phyloP scores from a whole-genome alignment of 37 sponge, comb jelly and placozoan species.

The Theonella swinhoei region DNA sequence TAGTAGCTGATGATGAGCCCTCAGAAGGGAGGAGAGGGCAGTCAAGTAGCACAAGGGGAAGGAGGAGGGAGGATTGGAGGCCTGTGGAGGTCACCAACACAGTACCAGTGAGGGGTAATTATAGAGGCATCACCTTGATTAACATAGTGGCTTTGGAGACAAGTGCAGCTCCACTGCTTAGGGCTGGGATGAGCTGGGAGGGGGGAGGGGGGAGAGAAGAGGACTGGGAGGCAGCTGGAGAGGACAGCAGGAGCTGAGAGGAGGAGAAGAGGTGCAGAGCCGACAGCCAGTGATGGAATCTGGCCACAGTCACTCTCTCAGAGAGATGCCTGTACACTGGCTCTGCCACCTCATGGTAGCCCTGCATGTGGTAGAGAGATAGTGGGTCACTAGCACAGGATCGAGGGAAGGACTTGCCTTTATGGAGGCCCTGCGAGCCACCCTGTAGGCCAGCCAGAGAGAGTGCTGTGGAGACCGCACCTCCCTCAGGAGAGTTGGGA shows the following conservation, averaged over 20 bases:
- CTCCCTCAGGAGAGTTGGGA: slow-evolving; percentile 29
- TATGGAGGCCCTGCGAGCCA: slow-evolving; percentile 64
- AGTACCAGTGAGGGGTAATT: too few species aligned
- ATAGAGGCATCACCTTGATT: slow-evolving; percentile 46
- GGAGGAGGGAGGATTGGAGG: slow-evolving; percentile 28
- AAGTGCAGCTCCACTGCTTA: slow-evolving; percentile 31
- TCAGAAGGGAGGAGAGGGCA: slow-evolving; percentile 20
- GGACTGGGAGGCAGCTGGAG: background rate
- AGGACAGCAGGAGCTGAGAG: slow-evolving; percentile 38
- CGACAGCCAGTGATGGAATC: slow-evolving; percentile 46
- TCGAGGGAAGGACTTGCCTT: slow-evolving; percentile 37
- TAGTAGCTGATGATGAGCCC: slow-evolving; percentile 48
- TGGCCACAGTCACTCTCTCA: slow-evolving; percentile 31
- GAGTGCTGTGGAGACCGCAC: slow-evolving; percentile 15
- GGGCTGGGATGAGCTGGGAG: slow-evolving; percentile 33
- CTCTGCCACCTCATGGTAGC: slow-evolving; percentile 54
- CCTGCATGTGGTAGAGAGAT: slow-evolving; percentile 33
- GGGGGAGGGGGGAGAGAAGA: slow-evolving; percentile 7
- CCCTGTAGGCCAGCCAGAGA: slow-evolving; percentile 59
- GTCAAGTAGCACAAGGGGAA: slow-evolving; percentile 40
- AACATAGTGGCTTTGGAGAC: slow-evolving; percentile 49
- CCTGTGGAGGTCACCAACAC: slow-evolving; percentile 37
- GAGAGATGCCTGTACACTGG: slow-evolving; percentile 50
- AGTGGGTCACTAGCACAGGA: background rate
- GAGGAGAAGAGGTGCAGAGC: slow-evolving; percentile 52